Evolutionary conservation across 2,797 vertebrate genomes (phyloP).

Genomic region (Oreochromis mossambicus): DNA sequence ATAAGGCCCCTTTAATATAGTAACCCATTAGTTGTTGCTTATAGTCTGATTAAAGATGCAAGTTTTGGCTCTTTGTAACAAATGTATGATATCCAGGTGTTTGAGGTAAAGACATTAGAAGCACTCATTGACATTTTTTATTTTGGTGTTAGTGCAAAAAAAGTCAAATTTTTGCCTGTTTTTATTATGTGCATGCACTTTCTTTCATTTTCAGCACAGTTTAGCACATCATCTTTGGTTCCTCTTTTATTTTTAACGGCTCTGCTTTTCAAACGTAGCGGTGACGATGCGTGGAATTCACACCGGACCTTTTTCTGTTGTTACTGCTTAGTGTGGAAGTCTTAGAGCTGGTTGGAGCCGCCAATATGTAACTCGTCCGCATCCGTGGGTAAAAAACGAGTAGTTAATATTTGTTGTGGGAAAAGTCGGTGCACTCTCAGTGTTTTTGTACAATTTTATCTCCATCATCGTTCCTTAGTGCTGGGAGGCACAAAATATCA

Average conservation of each 20-base stretch:
- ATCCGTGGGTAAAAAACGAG: neutral
- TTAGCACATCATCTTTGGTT: neutral
- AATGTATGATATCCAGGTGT: neutral
- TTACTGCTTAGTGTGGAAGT: neutral
- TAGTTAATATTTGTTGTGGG: neutral
- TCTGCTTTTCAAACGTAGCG: neutral
- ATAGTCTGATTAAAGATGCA: neutral
- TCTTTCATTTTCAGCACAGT: neutral
- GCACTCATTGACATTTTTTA: neutral
- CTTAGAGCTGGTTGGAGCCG: neutral
- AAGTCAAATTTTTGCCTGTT: neutral
- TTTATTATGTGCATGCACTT: neutral
- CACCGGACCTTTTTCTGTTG: neutral
- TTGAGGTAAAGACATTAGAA: neutral
- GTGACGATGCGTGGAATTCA: neutral
- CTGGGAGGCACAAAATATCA: constrained; percentile 8
- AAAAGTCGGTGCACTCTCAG: neutral
- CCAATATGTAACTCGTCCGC: neutral
- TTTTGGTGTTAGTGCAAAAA: neutral
- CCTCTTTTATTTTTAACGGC: neutral
- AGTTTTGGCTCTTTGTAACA: neutral
- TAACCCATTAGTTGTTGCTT: neutral
- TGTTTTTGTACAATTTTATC: constrained; percentile 28
- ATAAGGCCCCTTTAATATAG: neutral
- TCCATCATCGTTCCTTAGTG: constrained; percentile 13